Evolutionary conservation across 2,797 vertebrate genomes (phyloP), one percentile per base, ranked within the genome.

Genomic region (Arrhamphus sclerolepis): DNA sequence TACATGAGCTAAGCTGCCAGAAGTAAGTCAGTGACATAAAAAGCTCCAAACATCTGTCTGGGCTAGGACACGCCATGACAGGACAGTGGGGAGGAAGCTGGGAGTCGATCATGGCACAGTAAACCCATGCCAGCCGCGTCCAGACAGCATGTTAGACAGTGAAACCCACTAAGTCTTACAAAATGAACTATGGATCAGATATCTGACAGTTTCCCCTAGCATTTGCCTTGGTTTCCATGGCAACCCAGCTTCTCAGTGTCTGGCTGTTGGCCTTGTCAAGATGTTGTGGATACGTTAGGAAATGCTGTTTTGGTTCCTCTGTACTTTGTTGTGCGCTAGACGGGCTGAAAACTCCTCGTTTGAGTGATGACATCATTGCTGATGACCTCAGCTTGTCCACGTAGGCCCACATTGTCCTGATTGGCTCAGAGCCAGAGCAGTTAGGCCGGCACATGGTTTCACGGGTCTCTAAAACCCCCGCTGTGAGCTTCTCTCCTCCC

Each of bases 261-360:
- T 96, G 95, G 95, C 94, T 90, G 88, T 87, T 86, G 75, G 93
- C 44, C 94, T 94, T 90, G 62, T 29, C 77, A 82, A 92, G 92
- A 93, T 95, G 95, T 94, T 97, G 94, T 95, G 95, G 95, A 96
- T 95, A 95, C 93, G 86, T 94, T 94, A 65, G 77, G 91, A 95
- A 94, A 89, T 80, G 92, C 91, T 93, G 93, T 92, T 46, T 88
- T 92, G 92, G 87, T 86, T 83, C 56, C 66, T 80, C 74, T 77
- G 77, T 61, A 58, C 74, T 84, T 75, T 75, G 56, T 76, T 76
- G 77, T 83, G 58, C 19, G 62, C 53, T 83, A 70, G 83, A 77
- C 39, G 52, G 66, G 75, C 78, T 9, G 19, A 72, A 73, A 75
- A 75, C 70, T 62, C 69, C 74, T 58, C 48, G 70, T 80, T 77